Conservation (phyloP, 2,888 invertebrate genomes). For the Idaea straminata region DNA sequence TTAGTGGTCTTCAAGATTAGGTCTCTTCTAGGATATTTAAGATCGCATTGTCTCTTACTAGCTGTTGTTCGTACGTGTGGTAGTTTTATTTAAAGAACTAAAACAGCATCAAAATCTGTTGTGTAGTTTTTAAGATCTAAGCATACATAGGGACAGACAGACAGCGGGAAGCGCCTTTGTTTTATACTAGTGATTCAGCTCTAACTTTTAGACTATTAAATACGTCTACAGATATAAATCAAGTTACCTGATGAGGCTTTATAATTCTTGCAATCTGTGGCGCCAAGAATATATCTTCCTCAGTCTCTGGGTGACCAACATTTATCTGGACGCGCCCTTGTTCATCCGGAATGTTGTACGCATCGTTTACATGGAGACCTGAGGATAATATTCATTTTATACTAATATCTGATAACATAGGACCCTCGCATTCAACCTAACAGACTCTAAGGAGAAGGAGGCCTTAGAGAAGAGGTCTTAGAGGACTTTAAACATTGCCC, state of each 20-base stretch:
- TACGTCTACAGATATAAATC: background rate
- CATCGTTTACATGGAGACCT: slow-evolving; percentile 94
- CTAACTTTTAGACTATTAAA: background rate
- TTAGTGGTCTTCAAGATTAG: too few relatives aligned
- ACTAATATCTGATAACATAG: too few relatives aligned
- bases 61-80: too few relatives aligned
- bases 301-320: slow-evolving; percentile 94
- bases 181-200: slow-evolving; percentile 5
- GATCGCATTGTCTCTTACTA: background rate
- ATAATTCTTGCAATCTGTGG: slow-evolving; percentile 94
- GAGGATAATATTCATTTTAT: slow-evolving; percentile 13
- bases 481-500: too few relatives aligned
- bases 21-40: too few relatives aligned
- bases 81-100: background rate
- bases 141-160: too few relatives aligned
- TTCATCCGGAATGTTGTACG: slow-evolving; percentile 94
- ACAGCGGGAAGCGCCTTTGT: background rate
- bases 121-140: too few relatives aligned
- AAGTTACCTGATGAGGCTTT: slow-evolving; percentile 94
- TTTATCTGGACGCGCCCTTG: slow-evolving; percentile 95
- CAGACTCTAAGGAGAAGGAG: too few relatives aligned
- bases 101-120: background rate
- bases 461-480: too few relatives aligned
- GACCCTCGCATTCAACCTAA: too few relatives aligned
- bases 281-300: slow-evolving; percentile 94